Conservation (phyloP, 2,888 invertebrate genomes). For the Cheilosia soror region DNA sequence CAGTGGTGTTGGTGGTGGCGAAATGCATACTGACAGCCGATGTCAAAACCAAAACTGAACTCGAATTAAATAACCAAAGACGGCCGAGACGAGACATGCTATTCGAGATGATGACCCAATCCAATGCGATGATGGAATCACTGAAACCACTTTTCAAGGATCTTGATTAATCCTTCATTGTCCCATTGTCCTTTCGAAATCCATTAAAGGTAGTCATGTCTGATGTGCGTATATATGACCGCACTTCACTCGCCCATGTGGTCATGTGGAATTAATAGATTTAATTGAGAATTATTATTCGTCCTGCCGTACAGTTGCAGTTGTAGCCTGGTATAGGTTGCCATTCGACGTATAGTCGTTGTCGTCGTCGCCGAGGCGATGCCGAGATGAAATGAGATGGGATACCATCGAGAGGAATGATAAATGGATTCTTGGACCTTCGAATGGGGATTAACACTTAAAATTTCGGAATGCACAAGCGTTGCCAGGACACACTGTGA, state of each 20-base stretch:
- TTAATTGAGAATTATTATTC: slow-evolving; percentile 72
- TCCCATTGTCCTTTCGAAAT: slow-evolving; percentile 35
- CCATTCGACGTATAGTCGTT: slow-evolving; percentile 26
- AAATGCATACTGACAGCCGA: slow-evolving; percentile 66
- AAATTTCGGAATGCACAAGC: slow-evolving; percentile 62
- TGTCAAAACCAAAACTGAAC: slow-evolving; percentile 69
- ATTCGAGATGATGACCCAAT: slow-evolving; percentile 32
- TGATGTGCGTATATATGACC: background rate
- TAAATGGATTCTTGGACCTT: slow-evolving; percentile 69
- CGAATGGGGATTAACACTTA: slow-evolving; percentile 72
- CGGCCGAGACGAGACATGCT: slow-evolving; percentile 8
- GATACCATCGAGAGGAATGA: slow-evolving; percentile 57
- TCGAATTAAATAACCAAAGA: slow-evolving; percentile 53
- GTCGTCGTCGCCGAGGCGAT: background rate
- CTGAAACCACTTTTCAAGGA: slow-evolving; percentile 54
- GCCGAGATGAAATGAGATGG: slow-evolving; percentile 13
- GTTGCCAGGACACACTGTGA: slow-evolving; percentile 75
- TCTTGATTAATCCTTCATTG: slow-evolving; percentile 39
- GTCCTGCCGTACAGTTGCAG: slow-evolving; percentile 31
- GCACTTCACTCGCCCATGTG: slow-evolving; percentile 17
- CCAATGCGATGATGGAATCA: slow-evolving; percentile 56
- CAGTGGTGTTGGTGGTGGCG: slow-evolving; percentile 51
- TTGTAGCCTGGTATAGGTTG: slow-evolving; percentile 47
- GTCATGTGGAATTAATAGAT: slow-evolving; percentile 50
- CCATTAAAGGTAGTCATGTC: slow-evolving; percentile 51